Evolutionary conservation across 2,888 invertebrate genomes (phyloP), one percentile per base, ranked within the genome.

Genomic region (Trachelus iudaicus): DNA sequence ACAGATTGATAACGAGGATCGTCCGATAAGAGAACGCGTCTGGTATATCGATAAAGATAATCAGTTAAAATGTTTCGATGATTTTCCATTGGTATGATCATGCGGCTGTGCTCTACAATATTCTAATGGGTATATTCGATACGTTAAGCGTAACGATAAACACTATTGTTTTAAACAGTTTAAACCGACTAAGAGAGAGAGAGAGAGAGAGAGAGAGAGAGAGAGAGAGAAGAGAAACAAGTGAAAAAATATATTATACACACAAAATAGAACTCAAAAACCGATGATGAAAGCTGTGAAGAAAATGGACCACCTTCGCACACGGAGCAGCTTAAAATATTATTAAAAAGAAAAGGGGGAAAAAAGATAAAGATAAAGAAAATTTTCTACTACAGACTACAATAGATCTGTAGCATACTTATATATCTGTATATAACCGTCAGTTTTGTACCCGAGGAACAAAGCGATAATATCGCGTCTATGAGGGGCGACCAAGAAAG

Each of bases 241-340:
- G 9, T 34, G 9, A 11, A 34, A 79, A 78, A 33, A 3, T 77
- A 77, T 73, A 76, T 11, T 11, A 34, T 34, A 34, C 34, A 34
- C 34, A 34, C 34, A 34, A 11, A 34, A 34, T 11, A 34, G 34
- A 34, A 34, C 34, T 34, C 81, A 80, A 85, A 85, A 4, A 81
- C 87, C 85, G 85, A 4, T 11, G 69, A 85, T 86, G 86, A 84
- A 84, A 85, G 87, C 88, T 88, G 89, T 87, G 88, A 88, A 84
- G 81, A 84, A 87, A 83, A 87, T 85, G 89, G 87, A 89, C 88
- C 88, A 89, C 84, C 88, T 80, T 85, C 86, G 31, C n/a, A 85
- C 84, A 82, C 34, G 34, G 81, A 80, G 78, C 76, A 82, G 82
- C 82, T 81, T 83, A 80, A 80, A 77, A 69, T n/a, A 23, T 69